Conservation (phyloP, 2,797 vertebrate genomes). For the Amniataba percoides region DNA sequence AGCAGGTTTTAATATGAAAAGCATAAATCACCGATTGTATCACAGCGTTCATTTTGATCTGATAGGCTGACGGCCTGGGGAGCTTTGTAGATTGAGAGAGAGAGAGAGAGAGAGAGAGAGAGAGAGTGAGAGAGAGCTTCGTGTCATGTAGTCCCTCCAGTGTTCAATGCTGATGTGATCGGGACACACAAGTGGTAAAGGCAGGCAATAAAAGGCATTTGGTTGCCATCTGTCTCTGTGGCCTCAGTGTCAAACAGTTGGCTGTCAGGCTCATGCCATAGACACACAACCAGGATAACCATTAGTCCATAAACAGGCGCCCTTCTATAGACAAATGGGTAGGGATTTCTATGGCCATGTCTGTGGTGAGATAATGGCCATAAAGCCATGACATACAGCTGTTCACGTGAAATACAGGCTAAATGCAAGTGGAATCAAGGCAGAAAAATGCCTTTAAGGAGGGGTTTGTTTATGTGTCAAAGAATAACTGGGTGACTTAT, state of each 20-base stretch:
- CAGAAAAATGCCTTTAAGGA: constrained; percentile 39
- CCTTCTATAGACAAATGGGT: constrained; percentile 74
- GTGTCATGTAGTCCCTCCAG: constrained; percentile 61
- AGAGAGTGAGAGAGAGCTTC: constrained; percentile 34
- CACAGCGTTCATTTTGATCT: constrained; percentile 51
- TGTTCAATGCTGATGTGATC: constrained; percentile 75
- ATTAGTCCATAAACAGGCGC: constrained; percentile 80
- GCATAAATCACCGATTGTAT: constrained; percentile 60
- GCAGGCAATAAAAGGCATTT: constrained; percentile 84
- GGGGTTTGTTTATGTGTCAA: constrained; percentile 59
- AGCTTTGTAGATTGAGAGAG: constrained; percentile 37
- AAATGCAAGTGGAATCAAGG: constrained; percentile 40
- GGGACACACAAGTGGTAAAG: constrained; percentile 81
- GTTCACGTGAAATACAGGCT: constrained; percentile 47
- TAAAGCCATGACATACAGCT: constrained; percentile 63
- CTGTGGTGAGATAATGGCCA: constrained; percentile 70
- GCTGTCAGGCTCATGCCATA: constrained; percentile 75
- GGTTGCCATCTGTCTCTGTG: constrained; percentile 84
- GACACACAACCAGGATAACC: constrained; percentile 80
- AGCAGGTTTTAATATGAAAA: constrained; percentile 55
- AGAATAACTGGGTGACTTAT: constrained; percentile 56
- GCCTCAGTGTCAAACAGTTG: constrained; percentile 82
- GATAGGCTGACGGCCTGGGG: constrained; percentile 27
- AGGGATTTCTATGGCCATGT: constrained; percentile 71
- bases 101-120: constrained; percentile 18